Evolutionary conservation across 2,888 invertebrate species (phyloP).

Genomic region (Coremacera marginata): DNA sequence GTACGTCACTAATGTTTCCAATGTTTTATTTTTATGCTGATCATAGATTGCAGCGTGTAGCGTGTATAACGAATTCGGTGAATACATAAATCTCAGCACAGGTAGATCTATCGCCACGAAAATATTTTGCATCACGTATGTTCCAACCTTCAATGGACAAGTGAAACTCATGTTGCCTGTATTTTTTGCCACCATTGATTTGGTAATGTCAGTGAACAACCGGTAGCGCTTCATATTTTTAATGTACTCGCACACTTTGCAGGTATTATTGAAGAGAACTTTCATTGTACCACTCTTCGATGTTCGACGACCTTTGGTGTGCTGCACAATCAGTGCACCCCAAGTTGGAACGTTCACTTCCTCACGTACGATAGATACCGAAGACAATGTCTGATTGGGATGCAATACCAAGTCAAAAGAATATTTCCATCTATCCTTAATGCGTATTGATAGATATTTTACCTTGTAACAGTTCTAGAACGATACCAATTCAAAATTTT

Average conservation of each 20-base stretch:
- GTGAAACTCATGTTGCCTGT: conserved; percentile 58
- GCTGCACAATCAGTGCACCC: conserved; percentile 55
- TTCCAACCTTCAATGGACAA: conserved; percentile 57
- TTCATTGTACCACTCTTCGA: conserved; percentile 45
- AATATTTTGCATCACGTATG: conserved; percentile 55
- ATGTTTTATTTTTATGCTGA: conserved; percentile 47
- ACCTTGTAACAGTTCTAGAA: conserved; percentile 56
- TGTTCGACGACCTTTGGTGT: conserved; percentile 43
- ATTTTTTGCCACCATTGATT: conserved; percentile 41
- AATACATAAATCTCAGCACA: conserved; percentile 59
- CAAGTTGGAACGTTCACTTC: conserved; percentile 57
- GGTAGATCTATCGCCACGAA: conserved; percentile 57
- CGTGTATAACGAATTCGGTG: conserved; percentile 56
- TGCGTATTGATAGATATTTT: conserved; percentile 49
- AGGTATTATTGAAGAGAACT: conserved; percentile 54
- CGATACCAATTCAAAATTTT: no score
- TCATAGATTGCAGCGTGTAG: conserved; percentile 55
- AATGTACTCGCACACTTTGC: conserved; percentile 59
- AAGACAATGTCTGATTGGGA: conserved; percentile 55
- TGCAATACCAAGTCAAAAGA: conserved; percentile 49
- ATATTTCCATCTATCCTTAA: conserved; percentile 55
- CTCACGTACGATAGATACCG: conserved; percentile 54
- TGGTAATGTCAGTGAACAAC: conserved; percentile 54
- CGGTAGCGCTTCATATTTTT: conserved; percentile 54
- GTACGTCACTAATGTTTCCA: conserved; percentile 51